Evolutionary conservation across 2,797 vertebrate species (phyloP), one percentile per base, ranked within the genome.

Genomic region (Pangasius larnaudii): DNA sequence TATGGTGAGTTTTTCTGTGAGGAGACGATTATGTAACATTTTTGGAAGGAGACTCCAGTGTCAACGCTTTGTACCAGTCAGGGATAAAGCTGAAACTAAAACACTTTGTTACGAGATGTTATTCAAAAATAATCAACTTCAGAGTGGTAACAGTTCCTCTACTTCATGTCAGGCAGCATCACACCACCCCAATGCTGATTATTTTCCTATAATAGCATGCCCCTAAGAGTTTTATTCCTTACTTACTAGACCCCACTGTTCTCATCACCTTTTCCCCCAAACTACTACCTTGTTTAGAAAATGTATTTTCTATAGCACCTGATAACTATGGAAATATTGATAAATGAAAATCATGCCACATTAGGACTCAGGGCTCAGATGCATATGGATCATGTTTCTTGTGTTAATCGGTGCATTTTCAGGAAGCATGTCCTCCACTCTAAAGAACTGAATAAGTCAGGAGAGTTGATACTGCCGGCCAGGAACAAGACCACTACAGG

Each of bases 371-470:
- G 11, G 42, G 71, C 71, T 27, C 24, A 49, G 71, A 78, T 53
- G n/a, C 0, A 56, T 78, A 56, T 19, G 18, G 1, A 56, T 11
- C 18, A 19, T 0, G 1, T 33, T 84, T 53, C 24, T 51, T 53
- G 24, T 51, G 9, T 33, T 69, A 84, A 11, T 67, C 89, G 69
- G 82, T 90, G 84, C 75, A 85, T 59, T 85, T 87, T 90, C 42
- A 84, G 86, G 80, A 88, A 88, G 51, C 88, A 87, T 51, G 83
- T 36, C 56, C 78, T 80, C 19, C 33, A 59, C 58, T 89, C 63
- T 59, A 36, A 39, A 53, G 75, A 67, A 53, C 16, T 49, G 59
- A 69, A 49, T 53, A 87, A 88, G 89, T 86, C 86, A 89, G 63
- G 42, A 33, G 63, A 89, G 89, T 85, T 87, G 58, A 89, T 89